These are phyloP conservation scores for Miniopterus natalensis DNA, from an alignment of 2,113 vertebrate genomes.

Conservation along the genomic window DNA sequence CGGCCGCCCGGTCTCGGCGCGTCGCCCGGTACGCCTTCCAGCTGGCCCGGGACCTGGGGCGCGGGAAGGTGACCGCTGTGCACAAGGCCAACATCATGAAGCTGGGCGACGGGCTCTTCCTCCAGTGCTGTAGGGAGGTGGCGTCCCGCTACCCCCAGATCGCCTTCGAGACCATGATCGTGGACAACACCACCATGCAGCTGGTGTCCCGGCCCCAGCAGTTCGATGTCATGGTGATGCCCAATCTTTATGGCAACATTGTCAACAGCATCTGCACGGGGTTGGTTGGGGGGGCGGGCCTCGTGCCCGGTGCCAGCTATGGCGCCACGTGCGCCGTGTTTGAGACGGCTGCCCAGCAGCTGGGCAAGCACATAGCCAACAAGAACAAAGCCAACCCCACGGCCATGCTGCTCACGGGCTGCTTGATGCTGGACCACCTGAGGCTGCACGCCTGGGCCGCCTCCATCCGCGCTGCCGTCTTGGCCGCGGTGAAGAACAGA, in stretches of 20 bases:
- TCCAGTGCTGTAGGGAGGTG: constrained; percentile 92
- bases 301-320: constrained; percentile 90
- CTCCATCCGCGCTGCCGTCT: constrained; percentile 87
- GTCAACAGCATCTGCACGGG: constrained; percentile 93
- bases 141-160: constrained; percentile 91
- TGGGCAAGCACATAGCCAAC: constrained; percentile 88
- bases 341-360: constrained; percentile 91
- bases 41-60: constrained; percentile 89
- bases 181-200: constrained; percentile 94
- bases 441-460: constrained; percentile 88
- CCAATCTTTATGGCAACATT: constrained; percentile 93
- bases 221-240: constrained; percentile 95
- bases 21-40: constrained; percentile 91
- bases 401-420: constrained; percentile 91
- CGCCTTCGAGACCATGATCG: constrained; percentile 91
- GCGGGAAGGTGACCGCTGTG: constrained; percentile 89
- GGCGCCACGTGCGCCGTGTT: constrained; percentile 90
- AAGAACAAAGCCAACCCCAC: constrained; percentile 91
- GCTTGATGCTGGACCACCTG: constrained; percentile 93
- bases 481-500: constrained; percentile 90
- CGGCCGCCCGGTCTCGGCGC: constrained; percentile 87
- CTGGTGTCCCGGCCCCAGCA: constrained; percentile 91
- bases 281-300: constrained; percentile 89
- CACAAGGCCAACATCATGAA: constrained; percentile 95
- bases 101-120: constrained; percentile 91